A percentile compares a stretch with the other conserved stretches of the same genome.
phyloP scores from a whole-genome alignment of 1,140 invertebrate genomes.

The Tetramorium parvispinum region DNA sequence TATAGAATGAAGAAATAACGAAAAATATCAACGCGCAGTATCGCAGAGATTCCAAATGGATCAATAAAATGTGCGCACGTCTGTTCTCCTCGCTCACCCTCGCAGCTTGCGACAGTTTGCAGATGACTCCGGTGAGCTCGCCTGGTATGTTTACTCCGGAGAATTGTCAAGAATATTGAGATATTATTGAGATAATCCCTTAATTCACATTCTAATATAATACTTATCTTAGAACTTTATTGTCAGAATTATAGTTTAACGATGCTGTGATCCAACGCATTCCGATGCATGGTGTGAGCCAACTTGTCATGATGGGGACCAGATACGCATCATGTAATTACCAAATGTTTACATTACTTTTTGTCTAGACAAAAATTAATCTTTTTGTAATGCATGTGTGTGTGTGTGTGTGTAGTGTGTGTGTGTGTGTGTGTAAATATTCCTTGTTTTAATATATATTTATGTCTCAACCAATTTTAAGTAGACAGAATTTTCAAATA shows the following conservation, averaged over 20 bases:
- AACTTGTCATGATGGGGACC: conserved; percentile 82
- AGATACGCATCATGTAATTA: conserved; percentile 85
- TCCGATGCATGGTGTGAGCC: background rate
- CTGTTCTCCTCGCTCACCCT: conserved; percentile 3
- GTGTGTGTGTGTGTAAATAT: background rate
- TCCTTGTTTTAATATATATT: background rate
- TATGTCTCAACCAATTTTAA: background rate
- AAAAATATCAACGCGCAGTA: conserved; percentile 32
- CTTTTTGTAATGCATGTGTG: background rate
- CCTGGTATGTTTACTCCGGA: background rate
- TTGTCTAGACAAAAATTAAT: background rate
- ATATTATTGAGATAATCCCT: background rate
- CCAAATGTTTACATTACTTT: background rate
- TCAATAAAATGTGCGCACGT: conserved; percentile 51
- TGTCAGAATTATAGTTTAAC: background rate
- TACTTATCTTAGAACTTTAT: background rate
- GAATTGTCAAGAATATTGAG: background rate
- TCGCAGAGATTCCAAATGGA: background rate
- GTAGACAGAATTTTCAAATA: background rate
- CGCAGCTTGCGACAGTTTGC: background rate
- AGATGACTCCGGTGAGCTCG: background rate
- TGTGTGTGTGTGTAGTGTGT: no score
- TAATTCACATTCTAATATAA: background rate
- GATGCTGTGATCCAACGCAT: background rate
- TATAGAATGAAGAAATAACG: background rate